Conservation (phyloP, 2,888 invertebrate species). For the Steinernema scapterisci region DNA sequence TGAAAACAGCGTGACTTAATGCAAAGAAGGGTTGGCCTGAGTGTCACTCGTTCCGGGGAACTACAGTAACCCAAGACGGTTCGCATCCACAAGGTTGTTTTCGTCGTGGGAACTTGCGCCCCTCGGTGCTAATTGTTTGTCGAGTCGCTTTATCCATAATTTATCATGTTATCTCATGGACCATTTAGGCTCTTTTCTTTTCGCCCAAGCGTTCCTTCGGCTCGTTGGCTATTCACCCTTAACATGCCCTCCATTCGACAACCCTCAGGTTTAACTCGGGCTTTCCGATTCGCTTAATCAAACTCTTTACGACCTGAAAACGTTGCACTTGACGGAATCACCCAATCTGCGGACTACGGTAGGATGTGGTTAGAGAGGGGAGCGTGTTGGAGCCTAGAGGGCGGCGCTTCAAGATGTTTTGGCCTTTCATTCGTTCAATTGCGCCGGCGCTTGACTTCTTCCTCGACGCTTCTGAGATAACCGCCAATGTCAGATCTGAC, state of each 20-base stretch:
- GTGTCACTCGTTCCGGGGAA: not conserved
- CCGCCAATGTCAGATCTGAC: no score
- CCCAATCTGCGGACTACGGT: slow-evolving; percentile 12
- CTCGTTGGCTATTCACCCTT: not conserved
- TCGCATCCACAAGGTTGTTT: slow-evolving; percentile 8
- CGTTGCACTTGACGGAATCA: not conserved
- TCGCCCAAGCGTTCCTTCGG: not conserved
- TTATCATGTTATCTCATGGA: slow-evolving; percentile 30
- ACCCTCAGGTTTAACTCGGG: no score
- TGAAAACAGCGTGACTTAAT: slow-evolving; percentile 11
- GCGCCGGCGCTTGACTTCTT: no score
- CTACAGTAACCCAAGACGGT: not conserved
- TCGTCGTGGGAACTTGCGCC: slow-evolving; percentile 31
- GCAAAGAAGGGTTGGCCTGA: not conserved
- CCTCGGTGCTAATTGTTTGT: slow-evolving; percentile 27
- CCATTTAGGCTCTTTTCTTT: slow-evolving; percentile 29
- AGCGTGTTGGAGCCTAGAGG: slow-evolving; percentile 20
- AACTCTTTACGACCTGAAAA: no score
- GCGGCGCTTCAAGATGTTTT: not conserved
- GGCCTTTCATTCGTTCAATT: no score
- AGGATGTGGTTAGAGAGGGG: slow-evolving; percentile 8
- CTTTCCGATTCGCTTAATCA: no score
- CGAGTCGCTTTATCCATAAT: slow-evolving; percentile 22
- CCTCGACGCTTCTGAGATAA: no score
- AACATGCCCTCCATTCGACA: not conserved